Percentiles rank a stretch among this genome's conserved stretches.
These are phyloP conservation scores for Sarcophilus harrisii DNA, from an alignment of 2,797 vertebrate genomes.

Conservation along the genomic window DNA sequence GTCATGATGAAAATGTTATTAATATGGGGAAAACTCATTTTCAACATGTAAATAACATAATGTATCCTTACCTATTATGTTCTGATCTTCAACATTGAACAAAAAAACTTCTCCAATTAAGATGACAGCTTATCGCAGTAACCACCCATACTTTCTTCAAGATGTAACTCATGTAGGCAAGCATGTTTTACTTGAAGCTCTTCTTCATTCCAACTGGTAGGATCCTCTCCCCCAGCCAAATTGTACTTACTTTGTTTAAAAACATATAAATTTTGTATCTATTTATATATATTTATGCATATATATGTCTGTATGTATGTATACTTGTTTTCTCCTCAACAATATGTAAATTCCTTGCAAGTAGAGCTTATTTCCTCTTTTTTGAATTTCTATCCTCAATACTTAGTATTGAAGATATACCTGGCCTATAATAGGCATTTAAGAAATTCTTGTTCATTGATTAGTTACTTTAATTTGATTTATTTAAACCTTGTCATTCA, in stretches of 20 bases:
- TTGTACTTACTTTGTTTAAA: not conserved
- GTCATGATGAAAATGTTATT: too few relatives aligned
- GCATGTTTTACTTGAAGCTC: not conserved
- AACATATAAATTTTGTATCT: too few relatives aligned
- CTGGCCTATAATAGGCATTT: not conserved
- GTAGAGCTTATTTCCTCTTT: not conserved
- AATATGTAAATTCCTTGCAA: not conserved
- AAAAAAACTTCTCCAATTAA: conserved; percentile 51
- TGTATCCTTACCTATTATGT: not conserved
- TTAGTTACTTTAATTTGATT: not conserved
- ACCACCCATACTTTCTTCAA: not conserved
- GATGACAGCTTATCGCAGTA: conserved; percentile 59
- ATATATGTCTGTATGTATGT: not conserved
- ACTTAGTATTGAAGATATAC: not conserved
- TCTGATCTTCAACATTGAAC: not conserved
- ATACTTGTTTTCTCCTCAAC: not conserved
- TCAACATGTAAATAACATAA: conserved; percentile 49
- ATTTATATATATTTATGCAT: too few relatives aligned
- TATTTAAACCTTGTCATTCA: conserved; percentile 23
- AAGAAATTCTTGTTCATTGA: not conserved
- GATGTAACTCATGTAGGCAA: not conserved
- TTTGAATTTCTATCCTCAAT: not conserved
- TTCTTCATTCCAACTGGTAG: not conserved
- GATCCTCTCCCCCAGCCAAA: not conserved
- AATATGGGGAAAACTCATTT: not conserved